Evolutionary conservation across 2,888 invertebrate species (phyloP).

Genomic region (Peribatodes rhomboidaria): DNA sequence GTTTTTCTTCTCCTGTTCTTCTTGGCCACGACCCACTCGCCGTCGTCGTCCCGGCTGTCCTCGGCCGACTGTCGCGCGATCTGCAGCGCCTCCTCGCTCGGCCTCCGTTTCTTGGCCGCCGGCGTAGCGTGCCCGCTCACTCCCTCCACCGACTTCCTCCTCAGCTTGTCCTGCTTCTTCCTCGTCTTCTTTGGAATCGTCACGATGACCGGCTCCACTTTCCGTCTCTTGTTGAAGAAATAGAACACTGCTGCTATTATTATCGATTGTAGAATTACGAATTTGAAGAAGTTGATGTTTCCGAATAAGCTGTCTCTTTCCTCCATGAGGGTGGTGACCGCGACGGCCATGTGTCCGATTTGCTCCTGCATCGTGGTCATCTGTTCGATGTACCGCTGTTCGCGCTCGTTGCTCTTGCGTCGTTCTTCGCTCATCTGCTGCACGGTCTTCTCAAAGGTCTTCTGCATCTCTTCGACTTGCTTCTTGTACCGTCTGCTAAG

Average conservation of each 20-base stretch:
- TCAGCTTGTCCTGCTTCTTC: conserved; percentile 75
- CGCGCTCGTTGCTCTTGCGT: conserved; percentile 90
- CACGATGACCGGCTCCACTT: conserved; percentile 64
- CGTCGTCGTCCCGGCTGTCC: conserved; percentile 80
- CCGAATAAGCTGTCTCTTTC: conserved; percentile 89
- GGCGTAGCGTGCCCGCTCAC: conserved; percentile 84
- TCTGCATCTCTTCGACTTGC: conserved; percentile 98
- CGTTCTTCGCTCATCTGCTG: conserved; percentile 91
- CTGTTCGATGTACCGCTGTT: conserved; percentile 92
- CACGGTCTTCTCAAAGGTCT: conserved; percentile 92
- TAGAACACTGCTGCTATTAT: conserved; percentile 81
- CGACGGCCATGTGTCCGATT: conserved; percentile 87
- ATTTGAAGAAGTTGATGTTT: conserved; percentile 85
- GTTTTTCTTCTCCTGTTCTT: conserved; percentile 83
- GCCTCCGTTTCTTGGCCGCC: conserved; percentile 88
- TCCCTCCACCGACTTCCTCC: conserved; percentile 89
- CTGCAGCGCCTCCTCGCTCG: conserved; percentile 91
- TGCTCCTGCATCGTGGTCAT: conserved; percentile 89
- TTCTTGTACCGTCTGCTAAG: conserved; percentile 97
- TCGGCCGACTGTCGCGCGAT: conserved; percentile 87
- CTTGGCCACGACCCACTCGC: conserved; percentile 79
- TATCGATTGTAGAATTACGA: conserved; percentile 81
- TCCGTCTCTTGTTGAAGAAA: conserved; percentile 79
- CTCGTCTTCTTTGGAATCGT: conserved; percentile 69
- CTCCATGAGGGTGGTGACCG: conserved; percentile 86